A percentile compares a stretch with the other conserved stretches of the same genome.
Evolutionary conservation across 2,888 invertebrate genomes (phyloP).

Genomic region (Ennomos fuscantarius): DNA sequence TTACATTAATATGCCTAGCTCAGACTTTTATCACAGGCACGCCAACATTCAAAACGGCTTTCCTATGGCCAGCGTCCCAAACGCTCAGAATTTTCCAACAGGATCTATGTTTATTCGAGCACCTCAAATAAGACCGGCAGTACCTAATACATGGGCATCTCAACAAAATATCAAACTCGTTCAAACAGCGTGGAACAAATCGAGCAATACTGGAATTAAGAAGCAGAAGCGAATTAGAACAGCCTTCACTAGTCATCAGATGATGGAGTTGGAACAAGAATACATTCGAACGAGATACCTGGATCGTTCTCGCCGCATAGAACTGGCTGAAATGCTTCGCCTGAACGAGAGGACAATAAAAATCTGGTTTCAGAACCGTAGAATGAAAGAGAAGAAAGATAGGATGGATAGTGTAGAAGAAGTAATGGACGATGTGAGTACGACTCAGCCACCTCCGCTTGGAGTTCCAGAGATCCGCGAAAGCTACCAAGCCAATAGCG

Average conservation of each 20-base stretch:
- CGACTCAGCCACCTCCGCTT: conserved; percentile 52
- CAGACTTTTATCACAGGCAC: conserved; percentile 16
- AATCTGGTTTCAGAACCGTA: conserved; percentile 93
- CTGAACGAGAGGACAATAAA: conserved; percentile 85
- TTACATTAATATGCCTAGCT: conserved; percentile 33
- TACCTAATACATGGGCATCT: conserved; percentile 29
- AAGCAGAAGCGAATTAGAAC: conserved; percentile 89
- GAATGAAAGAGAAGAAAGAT: conserved; percentile 91
- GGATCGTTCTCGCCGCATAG: conserved; percentile 89
- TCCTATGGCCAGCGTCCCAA: conserved; percentile 32
- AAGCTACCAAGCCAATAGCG: conserved; percentile 43
- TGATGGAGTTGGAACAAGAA: conserved; percentile 90
- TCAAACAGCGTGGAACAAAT: conserved; percentile 46
- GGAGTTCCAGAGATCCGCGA: conserved; percentile 48
- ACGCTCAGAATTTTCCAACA: conserved; percentile 17
- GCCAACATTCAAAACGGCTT: conserved; percentile 26
- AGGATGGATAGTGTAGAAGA: conserved; percentile 61
- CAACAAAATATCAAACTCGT: conserved; percentile 37
- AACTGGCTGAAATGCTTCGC: conserved; percentile 71
- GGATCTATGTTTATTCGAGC: conserved; percentile 31
- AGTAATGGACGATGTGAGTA: conserved; percentile 54
- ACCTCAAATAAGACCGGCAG: conserved; percentile 15
- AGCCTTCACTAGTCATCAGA: conserved; percentile 91
- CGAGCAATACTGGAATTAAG: conserved; percentile 45
- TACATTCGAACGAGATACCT: conserved; percentile 89